Evolutionary conservation across 2,888 invertebrate genomes (phyloP).

Genomic region (Noctua comes): DNA sequence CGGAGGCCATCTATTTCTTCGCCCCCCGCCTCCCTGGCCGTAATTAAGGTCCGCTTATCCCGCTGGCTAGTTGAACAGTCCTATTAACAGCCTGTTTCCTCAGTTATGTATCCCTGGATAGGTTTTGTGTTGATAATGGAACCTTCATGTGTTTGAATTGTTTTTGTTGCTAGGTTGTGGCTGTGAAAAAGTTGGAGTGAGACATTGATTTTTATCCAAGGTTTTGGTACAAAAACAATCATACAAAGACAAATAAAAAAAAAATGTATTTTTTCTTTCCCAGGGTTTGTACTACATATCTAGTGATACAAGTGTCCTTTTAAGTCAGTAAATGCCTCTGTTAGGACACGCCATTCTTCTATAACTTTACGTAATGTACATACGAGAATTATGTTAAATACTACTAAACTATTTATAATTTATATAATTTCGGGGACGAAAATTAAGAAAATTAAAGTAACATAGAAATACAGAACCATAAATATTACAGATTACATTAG

Average conservation of each 20-base stretch:
- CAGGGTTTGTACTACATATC: too few species aligned
- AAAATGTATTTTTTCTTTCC: too few species aligned
- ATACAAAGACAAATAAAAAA: too few species aligned
- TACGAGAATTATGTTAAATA: too few species aligned
- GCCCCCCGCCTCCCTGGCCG: conserved; percentile 52
- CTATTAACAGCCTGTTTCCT: conserved; percentile 67
- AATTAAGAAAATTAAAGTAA: too few species aligned
- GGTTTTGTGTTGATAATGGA: conserved; percentile 42
- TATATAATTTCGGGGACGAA: too few species aligned
- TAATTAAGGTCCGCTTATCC: conserved; percentile 78
- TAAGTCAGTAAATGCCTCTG: too few species aligned
- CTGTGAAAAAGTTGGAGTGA: not conserved
- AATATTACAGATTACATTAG: too few species aligned
- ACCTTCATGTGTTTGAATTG: conserved; percentile 4
- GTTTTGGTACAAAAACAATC: not conserved
- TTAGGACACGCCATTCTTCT: too few species aligned
- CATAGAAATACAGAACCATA: too few species aligned
- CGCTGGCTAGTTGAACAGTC: conserved; percentile 66
- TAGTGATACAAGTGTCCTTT: not conserved
- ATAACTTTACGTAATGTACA: too few species aligned
- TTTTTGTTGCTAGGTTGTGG: conserved; percentile 32
- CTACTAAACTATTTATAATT: too few species aligned
- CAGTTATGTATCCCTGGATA: conserved; percentile 50
- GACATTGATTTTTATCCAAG: not conserved
- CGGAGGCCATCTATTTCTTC: conserved; percentile 78